These are phyloP conservation scores for Amphiduros pacificus DNA, from an alignment of 2,888 invertebrate genomes.

Conservation along the genomic window DNA sequence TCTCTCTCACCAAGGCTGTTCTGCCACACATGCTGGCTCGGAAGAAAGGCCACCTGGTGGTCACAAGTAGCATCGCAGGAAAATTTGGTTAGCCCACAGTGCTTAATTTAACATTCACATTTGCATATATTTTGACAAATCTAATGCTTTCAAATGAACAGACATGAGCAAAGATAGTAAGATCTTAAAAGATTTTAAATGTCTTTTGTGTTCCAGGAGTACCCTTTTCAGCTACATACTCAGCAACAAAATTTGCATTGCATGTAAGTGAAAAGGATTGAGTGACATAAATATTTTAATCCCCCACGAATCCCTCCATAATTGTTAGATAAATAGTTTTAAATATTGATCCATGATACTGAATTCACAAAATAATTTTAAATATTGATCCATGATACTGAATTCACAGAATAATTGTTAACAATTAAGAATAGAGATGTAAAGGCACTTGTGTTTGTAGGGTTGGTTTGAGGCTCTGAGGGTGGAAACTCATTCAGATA, in stretches of 20 bases:
- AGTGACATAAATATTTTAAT: too few species aligned
- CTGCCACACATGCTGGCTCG: constrained; percentile 66
- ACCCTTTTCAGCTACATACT: not conserved
- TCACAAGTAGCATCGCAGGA: constrained; percentile 76
- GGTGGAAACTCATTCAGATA: constrained; percentile 18
- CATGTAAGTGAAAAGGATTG: not conserved
- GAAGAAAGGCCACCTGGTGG: constrained; percentile 71
- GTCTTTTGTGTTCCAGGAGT: constrained; percentile 2
- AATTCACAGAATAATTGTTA: not conserved
- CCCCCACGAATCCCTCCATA: too few species aligned
- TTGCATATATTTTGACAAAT: too few species aligned
- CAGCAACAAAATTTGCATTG: not conserved
- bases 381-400: too few species aligned
- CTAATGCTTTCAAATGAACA: too few species aligned
- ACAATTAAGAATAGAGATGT: too few species aligned
- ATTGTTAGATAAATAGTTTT: too few species aligned
- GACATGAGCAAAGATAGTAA: too few species aligned
- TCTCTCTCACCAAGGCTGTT: constrained; percentile 71
- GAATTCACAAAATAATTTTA: too few species aligned
- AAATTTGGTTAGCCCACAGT: constrained; percentile 62
- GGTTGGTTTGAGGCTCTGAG: constrained; percentile 69
- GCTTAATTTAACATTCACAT: not conserved
- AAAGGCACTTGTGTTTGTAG: constrained; percentile 60
- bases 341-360: too few species aligned
- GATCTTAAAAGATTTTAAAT: not conserved